Percentiles rank a stretch among this genome's conserved stretches.
Evolutionary conservation across 1,140 invertebrate genomes (phyloP).

Genomic region (Vollenhovia emeryi): DNA sequence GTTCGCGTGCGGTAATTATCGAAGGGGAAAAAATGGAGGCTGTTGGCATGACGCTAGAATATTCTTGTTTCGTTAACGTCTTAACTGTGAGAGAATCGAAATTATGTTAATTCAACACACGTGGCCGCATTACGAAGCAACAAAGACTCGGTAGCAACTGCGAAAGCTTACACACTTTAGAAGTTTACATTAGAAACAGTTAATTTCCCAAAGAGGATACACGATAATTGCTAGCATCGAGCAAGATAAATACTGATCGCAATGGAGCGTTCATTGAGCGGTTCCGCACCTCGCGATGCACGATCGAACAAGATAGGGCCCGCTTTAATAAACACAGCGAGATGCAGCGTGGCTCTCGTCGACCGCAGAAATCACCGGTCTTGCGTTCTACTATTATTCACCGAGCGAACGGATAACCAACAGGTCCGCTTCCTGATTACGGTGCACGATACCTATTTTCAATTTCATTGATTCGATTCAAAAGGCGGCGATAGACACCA

Average conservation of each 20-base stretch:
- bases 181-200: constrained; percentile 5
- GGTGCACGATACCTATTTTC: constrained; percentile 65
- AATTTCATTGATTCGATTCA: constrained; percentile 57
- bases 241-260: constrained; percentile 25
- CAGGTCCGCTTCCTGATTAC: constrained; percentile 65
- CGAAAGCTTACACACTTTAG: not conserved
- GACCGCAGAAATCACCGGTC: constrained; percentile 38
- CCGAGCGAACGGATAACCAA: not conserved
- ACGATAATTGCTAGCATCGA: constrained; percentile 7
- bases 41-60: not conserved
- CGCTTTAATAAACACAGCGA: constrained; percentile 21
- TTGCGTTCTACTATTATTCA: constrained; percentile 58
- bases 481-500: constrained; percentile 43
- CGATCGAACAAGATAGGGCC: not conserved
- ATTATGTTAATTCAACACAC: not conserved
- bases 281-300: not conserved
- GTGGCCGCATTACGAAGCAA: not conserved
- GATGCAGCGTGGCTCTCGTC: constrained; percentile 1
- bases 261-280: not conserved
- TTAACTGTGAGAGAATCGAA: not conserved
- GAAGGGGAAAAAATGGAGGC: not conserved
- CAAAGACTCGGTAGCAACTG: not conserved
- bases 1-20: not conserved
- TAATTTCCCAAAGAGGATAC: constrained; percentile 9
- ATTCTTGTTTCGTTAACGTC: not conserved